Base-by-base conservation (phyloP, 2,797 vertebrate species). In the Cynopterus sphinx region DNA sequence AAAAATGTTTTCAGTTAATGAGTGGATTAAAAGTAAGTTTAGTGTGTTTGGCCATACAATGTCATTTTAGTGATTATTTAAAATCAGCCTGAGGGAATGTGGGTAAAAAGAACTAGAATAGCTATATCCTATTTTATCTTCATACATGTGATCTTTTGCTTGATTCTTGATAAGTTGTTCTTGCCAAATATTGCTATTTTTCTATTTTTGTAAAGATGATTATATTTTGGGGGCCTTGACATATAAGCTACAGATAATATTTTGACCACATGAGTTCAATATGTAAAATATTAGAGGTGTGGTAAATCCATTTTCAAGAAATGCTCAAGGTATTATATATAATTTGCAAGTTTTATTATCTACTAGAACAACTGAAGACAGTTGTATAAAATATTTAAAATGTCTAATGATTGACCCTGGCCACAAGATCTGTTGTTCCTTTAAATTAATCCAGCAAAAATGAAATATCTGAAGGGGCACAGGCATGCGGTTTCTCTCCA, bases 401-500 rank as follows among this genome's bases (percentile, higher is more conserved):
- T 36, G 31, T 87, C 67, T 91, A 24, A 33, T 46, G 49, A 92
- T 22, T 78, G 49, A 78, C 49, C 59, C 84, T 65, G 51, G 74
- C 57, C 79, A 85, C 43, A 87, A 87, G 65, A 79, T 43, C 33
- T 51, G 73, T 55, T 53, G n/a, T 61, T 91, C 63, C 71, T 94
- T 96, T 57, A 93, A 94, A 61, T 10, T 55, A 61, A 81, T 75
- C 94, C 94, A 93, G 59, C 78, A 96, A 24, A 90, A 87, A 70
- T 92, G 53, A 91, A 87, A 46, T 75, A 71, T 65, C 71, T 78
- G 39, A 49, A 71, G 85, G 75, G 51, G 12, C 16, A 49, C n/a
- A 61, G 55, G 57, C n/a, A 92, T 26, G 9, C 12, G 21, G 24
- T 41, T 24, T 70, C 55, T 17, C 24, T 68, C 65, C 53, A 75